A percentile compares a stretch with the other conserved stretches of the same genome.
These are phyloP conservation scores for Pseudochirops corinnae DNA, from an alignment of 2,797 vertebrate genomes.

Conservation along the genomic window DNA sequence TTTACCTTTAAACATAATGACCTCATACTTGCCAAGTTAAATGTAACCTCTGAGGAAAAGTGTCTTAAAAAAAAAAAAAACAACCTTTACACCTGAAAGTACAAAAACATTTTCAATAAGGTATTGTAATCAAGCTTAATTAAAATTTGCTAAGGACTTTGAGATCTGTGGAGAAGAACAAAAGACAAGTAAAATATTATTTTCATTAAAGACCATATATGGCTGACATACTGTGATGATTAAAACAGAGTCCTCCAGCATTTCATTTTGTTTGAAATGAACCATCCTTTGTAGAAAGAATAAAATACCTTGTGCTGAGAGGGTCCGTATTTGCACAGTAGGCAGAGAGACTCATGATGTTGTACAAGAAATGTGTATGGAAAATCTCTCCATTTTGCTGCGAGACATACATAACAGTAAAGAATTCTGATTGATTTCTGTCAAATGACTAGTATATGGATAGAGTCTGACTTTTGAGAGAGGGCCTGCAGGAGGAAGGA, in stretches of 20 bases:
- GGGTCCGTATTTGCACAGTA: slow-evolving; percentile 14
- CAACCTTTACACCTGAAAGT: slow-evolving; percentile 11
- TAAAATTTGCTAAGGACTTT: slow-evolving; percentile 39
- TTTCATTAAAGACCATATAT: slow-evolving; percentile 42
- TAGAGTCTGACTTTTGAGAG: slow-evolving; percentile 44
- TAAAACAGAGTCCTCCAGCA: slow-evolving; percentile 40
- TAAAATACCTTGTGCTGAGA: slow-evolving; percentile 49
- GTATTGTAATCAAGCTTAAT: slow-evolving; percentile 22
- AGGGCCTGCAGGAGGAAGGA: slow-evolving; percentile 8
- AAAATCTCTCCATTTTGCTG: slow-evolving; percentile 23
- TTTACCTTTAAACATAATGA: slow-evolving; percentile 63
- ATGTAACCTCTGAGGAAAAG: slow-evolving; percentile 38
- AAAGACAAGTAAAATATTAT: not conserved
- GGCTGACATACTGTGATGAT: slow-evolving; percentile 39
- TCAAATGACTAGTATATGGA: slow-evolving; percentile 17
- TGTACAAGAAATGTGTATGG: slow-evolving; percentile 41
- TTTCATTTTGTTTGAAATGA: slow-evolving; percentile 1
- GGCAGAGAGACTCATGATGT: slow-evolving; percentile 30
- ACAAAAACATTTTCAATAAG: slow-evolving; percentile 49
- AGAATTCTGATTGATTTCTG: slow-evolving; percentile 36
- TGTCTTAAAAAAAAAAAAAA: not conserved
- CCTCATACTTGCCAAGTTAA: slow-evolving; percentile 16
- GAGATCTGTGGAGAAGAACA: slow-evolving; percentile 50
- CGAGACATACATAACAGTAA: not conserved
- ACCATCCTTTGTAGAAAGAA: slow-evolving; percentile 19